A percentile compares a stretch with the other conserved stretches of the same genome.
These are phyloP conservation scores for Toxonevra muliebris DNA, from an alignment of 2,888 invertebrate species.

Conservation along the genomic window DNA sequence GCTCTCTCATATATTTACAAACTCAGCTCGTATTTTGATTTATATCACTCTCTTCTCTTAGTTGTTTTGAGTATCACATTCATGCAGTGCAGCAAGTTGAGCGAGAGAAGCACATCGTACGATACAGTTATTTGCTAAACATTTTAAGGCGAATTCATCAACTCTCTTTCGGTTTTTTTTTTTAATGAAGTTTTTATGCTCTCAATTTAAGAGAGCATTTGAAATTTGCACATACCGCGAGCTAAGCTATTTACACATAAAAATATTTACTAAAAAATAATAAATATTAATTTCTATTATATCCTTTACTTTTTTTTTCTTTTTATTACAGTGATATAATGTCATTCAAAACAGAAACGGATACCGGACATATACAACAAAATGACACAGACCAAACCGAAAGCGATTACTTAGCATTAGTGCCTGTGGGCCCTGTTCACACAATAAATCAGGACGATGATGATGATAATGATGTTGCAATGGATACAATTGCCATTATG, in stretches of 20 bases:
- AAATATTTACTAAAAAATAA: too few species aligned
- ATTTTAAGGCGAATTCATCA: too few species aligned
- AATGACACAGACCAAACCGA: not conserved
- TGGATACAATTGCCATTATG: not conserved
- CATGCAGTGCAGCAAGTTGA: too few species aligned
- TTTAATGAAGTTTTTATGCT: not conserved
- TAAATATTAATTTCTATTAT: not conserved
- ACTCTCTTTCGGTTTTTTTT: not conserved
- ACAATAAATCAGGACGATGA: not conserved
- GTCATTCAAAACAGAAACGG: slow-evolving; percentile 10
- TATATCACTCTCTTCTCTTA: too few species aligned
- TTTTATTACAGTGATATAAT: slow-evolving; percentile 4
- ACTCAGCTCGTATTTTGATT: too few species aligned
- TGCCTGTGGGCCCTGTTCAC: not conserved
- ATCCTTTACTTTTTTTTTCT: too few species aligned
- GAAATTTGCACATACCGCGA: not conserved
- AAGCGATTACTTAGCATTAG: not conserved
- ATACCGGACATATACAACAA: not conserved
- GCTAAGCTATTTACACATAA: slow-evolving; percentile 2
- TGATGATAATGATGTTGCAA: not conserved
- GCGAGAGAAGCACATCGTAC: too few species aligned
- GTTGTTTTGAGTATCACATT: too few species aligned
- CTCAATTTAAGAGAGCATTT: too few species aligned
- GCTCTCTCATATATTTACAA: too few species aligned
- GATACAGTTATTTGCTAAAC: too few species aligned